Conservation (phyloP, 2,888 invertebrate genomes). For the Ophion ellenae region DNA sequence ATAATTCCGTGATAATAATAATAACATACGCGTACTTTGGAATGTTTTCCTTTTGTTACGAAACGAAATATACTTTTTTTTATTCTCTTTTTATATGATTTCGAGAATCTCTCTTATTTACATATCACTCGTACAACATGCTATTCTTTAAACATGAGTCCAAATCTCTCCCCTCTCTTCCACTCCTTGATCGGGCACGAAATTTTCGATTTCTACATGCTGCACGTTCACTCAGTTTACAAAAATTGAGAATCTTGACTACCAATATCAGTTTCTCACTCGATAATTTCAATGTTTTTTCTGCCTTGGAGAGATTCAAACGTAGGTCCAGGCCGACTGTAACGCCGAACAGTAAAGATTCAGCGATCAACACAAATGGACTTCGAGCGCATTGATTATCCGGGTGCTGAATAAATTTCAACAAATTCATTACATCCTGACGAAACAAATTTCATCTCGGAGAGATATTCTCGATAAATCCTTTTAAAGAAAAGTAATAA, state of each 20-base stretch:
- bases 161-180: slow-evolving; percentile 1
- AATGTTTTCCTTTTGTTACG: slow-evolving; percentile 23
- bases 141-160: background rate
- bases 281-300: background rate
- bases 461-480: background rate
- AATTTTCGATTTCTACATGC: background rate
- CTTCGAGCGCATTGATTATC: background rate
- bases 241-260: background rate
- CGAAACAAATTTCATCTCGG: background rate
- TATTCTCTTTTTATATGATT: slow-evolving; percentile 34
- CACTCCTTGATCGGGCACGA: background rate
- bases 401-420: background rate
- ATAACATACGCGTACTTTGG: background rate
- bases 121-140: slow-evolving; percentile 21
- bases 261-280: background rate
- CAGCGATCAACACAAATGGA: background rate
- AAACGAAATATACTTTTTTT: slow-evolving; percentile 58
- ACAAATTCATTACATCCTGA: background rate
- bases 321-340: background rate
- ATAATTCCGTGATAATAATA: background rate
- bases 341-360: background rate
- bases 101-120: slow-evolving; percentile 38
- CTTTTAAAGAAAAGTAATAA: background rate
- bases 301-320: background rate
- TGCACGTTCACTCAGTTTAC: background rate